phyloP scores from a whole-genome alignment of 2,888 invertebrate genomes.

The Meiosimyza decipiens region DNA sequence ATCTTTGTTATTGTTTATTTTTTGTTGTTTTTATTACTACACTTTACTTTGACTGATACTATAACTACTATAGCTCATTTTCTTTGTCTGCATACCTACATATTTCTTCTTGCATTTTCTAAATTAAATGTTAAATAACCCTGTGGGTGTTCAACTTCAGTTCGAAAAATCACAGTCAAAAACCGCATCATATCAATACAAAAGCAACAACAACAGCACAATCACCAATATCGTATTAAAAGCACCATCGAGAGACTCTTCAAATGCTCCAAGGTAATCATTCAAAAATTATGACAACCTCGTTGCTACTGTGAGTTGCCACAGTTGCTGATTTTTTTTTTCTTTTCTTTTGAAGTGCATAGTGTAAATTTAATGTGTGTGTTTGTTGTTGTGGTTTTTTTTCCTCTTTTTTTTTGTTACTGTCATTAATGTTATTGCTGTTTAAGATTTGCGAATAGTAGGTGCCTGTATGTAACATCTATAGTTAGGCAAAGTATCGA shows the following conservation, averaged over 20 bases:
- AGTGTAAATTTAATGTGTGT: neutral
- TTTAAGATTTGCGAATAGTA: neutral
- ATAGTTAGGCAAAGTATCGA: too few relatives aligned
- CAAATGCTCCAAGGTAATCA: conserved; percentile 42
- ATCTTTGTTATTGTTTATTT: neutral
- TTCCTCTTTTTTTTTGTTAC: neutral
- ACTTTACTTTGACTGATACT: too few relatives aligned
- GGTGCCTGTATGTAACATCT: too few relatives aligned
- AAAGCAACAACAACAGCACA: neutral
- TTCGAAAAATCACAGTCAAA: neutral
- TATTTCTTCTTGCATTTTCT: neutral
- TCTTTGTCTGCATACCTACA: neutral
- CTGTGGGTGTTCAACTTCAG: conserved; percentile 32
- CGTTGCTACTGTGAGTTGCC: conserved; percentile 43
- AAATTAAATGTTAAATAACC: conserved; percentile 2
- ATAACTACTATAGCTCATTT: too few relatives aligned
- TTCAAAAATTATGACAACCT: conserved; percentile 49
- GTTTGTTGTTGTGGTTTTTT: neutral
- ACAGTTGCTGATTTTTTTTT: neutral
- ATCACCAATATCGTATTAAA: neutral
- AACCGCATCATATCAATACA: neutral
- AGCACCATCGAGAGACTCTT: neutral
- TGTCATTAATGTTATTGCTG: conserved; percentile 1
- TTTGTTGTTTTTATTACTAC: neutral
- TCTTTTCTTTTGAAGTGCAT: too few relatives aligned